Evolutionary conservation across 2,888 invertebrate genomes (phyloP).

Genomic region (Azorinus chamasolen): DNA sequence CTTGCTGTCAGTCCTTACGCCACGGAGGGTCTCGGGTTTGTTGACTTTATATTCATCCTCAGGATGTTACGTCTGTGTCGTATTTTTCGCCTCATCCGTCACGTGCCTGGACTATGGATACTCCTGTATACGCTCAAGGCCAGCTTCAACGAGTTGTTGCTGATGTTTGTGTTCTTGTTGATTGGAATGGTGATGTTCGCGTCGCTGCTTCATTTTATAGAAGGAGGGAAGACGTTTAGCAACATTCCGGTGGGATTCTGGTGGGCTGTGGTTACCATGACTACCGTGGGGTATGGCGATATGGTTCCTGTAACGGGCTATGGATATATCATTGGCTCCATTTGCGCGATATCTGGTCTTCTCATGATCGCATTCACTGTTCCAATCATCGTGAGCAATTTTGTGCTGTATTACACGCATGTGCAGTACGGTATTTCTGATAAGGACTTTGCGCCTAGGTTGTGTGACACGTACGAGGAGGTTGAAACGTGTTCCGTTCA

Average conservation of each 20-base stretch:
- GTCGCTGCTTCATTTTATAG: conserved; percentile 84
- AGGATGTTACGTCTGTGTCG: conserved; percentile 82
- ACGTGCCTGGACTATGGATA: conserved; percentile 84
- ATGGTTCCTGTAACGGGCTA: conserved; percentile 80
- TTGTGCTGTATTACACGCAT: conserved; percentile 84
- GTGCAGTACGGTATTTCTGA: conserved; percentile 80
- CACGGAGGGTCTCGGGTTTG: conserved; percentile 72
- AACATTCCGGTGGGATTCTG: conserved; percentile 85
- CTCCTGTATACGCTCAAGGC: conserved; percentile 84
- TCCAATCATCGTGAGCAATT: conserved; percentile 85
- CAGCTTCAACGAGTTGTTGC: conserved; percentile 83
- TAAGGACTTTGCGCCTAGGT: conserved; percentile 20
- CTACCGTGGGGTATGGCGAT: conserved; percentile 85
- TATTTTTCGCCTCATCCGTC: conserved; percentile 82
- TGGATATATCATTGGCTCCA: conserved; percentile 82
- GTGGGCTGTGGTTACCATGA: conserved; percentile 85
- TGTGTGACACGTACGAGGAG: conserved; percentile 33
- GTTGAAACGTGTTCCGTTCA: conserved; percentile 57
- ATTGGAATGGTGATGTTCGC: conserved; percentile 85
- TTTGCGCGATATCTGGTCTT: conserved; percentile 83
- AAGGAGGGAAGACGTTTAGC: conserved; percentile 77
- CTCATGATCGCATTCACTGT: conserved; percentile 84
- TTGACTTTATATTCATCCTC: conserved; percentile 82
- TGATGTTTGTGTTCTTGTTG: conserved; percentile 83
- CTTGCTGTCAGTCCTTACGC: conserved; percentile 72